Evolutionary conservation across 1,140 invertebrate species (phyloP).

Genomic region (Zaprionus tsacasi): DNA sequence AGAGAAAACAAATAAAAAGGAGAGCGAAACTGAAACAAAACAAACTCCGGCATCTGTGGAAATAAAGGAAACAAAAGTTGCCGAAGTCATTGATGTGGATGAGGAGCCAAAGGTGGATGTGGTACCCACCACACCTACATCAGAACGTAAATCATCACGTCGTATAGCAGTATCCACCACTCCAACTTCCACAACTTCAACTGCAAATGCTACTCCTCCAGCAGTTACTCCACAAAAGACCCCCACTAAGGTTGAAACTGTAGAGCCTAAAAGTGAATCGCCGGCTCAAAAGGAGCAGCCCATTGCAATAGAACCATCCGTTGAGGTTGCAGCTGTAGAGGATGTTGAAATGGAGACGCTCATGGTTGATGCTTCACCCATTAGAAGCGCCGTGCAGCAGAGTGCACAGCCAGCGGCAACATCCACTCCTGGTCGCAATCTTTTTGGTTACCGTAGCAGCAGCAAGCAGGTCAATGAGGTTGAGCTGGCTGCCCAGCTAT

Average conservation of each 20-base stretch:
- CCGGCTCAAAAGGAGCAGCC: conserved; percentile 13
- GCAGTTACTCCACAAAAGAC: conserved; percentile 50
- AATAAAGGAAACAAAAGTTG: background rate
- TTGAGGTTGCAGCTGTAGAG: conserved; percentile 26
- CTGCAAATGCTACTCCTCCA: background rate
- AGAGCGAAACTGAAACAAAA: conserved; percentile 31
- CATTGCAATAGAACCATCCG: background rate
- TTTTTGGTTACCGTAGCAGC: conserved; percentile 52
- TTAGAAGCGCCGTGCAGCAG: conserved; percentile 16
- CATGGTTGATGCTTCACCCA: conserved; percentile 61
- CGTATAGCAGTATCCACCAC: conserved; percentile 21
- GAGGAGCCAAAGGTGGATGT: background rate
- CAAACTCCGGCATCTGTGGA: conserved; percentile 6
- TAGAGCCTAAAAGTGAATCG: conserved; percentile 16
- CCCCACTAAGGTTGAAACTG: conserved; percentile 24
- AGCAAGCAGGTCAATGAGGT: conserved; percentile 61
- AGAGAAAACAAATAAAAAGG: conserved; percentile 16
- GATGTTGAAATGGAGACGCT: conserved; percentile 77
- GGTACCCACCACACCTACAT: conserved; percentile 45
- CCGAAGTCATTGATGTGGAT: conserved; percentile 24
- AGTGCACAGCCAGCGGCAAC: conserved; percentile 61
- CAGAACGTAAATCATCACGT: conserved; percentile 55
- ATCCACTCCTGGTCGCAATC: conserved; percentile 71
- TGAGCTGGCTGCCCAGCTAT: conserved; percentile 49
- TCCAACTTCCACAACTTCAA: background rate